phyloP scores from a whole-genome alignment of 2,797 vertebrate species.

The Sibirionetta formosa region DNA sequence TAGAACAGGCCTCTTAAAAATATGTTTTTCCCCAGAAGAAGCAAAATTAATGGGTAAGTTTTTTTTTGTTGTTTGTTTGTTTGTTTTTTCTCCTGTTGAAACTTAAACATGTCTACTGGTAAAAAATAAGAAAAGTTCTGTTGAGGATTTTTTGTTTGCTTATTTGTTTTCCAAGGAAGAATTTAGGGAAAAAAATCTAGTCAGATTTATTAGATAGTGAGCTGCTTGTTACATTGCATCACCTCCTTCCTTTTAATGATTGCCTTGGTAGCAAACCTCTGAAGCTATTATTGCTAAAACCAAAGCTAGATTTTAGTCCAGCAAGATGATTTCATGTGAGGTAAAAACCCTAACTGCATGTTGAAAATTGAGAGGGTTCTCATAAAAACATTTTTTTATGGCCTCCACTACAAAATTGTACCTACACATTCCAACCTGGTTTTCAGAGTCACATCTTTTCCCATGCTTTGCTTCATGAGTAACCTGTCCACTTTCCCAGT shows the following conservation, averaged over 20 bases:
- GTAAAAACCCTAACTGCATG: not conserved
- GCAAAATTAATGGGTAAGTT: not conserved
- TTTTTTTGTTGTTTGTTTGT: not conserved
- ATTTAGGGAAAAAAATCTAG: not conserved
- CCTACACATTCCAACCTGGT: not conserved
- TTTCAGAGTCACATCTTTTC: not conserved
- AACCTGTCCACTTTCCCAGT: rapidly evolving
- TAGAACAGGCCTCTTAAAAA: not conserved
- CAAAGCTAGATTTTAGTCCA: not conserved
- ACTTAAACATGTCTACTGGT: not conserved
- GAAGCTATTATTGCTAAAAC: not conserved
- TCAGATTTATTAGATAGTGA: not conserved
- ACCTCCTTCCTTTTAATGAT: not conserved
- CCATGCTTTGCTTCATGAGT: not conserved
- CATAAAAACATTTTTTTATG: not conserved
- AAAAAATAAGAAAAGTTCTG: not conserved
- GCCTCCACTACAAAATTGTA: not conserved
- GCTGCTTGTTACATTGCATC: not conserved
- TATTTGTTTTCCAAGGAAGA: not conserved
- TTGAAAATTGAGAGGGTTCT: not conserved
- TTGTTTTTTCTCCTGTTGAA: not conserved
- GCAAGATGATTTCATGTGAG: constrained; percentile 18
- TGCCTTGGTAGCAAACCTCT: not conserved
- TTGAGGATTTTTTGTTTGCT: not conserved
- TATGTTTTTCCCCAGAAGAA: not conserved